phyloP scores from a whole-genome alignment of 2,113 vertebrate species.

The Ciconia stormi region DNA sequence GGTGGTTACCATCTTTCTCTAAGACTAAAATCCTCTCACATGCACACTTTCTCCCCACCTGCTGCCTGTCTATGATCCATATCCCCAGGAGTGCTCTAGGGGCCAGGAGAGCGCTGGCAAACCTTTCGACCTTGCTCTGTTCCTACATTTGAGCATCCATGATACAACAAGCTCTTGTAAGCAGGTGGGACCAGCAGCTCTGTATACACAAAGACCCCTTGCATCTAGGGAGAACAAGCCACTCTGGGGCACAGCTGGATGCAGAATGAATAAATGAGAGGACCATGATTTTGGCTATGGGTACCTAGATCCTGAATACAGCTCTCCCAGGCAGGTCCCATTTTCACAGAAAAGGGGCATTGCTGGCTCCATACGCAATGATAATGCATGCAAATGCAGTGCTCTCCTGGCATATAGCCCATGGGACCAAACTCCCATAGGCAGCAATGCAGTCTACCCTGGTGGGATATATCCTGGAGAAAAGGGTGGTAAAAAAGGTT shows the following conservation, averaged over 20 bases:
- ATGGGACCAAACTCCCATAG: neutral
- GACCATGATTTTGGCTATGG: neutral
- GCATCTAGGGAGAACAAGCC: neutral
- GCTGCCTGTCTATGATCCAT: conserved; percentile 5
- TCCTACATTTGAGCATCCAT: neutral
- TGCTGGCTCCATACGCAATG: neutral
- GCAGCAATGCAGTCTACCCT: neutral
- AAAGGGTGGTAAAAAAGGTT: no score
- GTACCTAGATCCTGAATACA: neutral
- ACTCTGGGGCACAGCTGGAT: neutral
- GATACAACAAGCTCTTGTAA: neutral
- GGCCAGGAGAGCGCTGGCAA: neutral
- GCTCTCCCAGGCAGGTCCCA: neutral
- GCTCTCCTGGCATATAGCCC: neutral
- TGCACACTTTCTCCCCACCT: neutral
- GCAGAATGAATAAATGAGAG: neutral
- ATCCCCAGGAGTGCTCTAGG: neutral
- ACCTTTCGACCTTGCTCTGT: neutral
- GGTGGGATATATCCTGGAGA: neutral
- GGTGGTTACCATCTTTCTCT: conserved; percentile 19
- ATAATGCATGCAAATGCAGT: neutral
- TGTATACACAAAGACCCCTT: neutral
- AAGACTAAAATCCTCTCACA: conserved; percentile 31
- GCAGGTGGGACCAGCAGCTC: neutral
- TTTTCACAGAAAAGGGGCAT: neutral